phyloP scores from a whole-genome alignment of 2,113 vertebrate genomes.

The Actenoides hombroni region DNA sequence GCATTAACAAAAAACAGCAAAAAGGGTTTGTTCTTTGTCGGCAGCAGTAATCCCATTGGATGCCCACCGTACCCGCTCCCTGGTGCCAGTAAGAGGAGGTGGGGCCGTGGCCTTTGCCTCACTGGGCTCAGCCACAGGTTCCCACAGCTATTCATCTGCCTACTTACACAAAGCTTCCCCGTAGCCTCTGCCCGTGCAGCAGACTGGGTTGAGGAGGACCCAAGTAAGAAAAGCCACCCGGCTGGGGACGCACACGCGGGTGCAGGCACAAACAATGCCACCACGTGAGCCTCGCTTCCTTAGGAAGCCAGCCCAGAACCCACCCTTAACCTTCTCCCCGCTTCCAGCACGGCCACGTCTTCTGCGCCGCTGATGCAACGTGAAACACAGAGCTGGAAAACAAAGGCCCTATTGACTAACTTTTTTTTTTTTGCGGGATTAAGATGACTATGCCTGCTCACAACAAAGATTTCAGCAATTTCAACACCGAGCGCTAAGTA shows the following conservation, averaged over 20 bases:
- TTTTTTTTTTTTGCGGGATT: constrained; percentile 41
- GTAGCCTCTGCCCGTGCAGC: background rate
- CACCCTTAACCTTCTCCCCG: constrained; percentile 4
- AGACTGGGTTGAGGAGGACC: background rate
- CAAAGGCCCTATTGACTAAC: constrained; percentile 66
- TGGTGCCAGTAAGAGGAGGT: background rate
- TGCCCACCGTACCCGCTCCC: accelerated
- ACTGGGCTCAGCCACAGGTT: background rate
- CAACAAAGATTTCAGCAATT: constrained; percentile 40
- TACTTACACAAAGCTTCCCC: background rate
- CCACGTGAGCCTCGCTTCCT: background rate
- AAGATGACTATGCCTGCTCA: constrained; percentile 46
- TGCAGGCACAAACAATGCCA: background rate
- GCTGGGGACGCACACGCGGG: accelerated
- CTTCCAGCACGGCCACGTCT: background rate
- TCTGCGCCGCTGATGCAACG: background rate
- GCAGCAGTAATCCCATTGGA: background rate
- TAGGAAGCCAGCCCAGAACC: constrained; percentile 7
- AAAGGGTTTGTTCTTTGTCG: background rate
- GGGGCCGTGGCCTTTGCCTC: background rate
- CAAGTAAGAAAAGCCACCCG: accelerated
- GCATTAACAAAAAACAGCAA: background rate
- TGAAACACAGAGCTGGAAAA: constrained; percentile 23
- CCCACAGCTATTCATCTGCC: background rate
- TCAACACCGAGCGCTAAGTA: background rate